phyloP scores from a whole-genome alignment of 2,797 vertebrate species.

The Semaprochilodus insignis region DNA sequence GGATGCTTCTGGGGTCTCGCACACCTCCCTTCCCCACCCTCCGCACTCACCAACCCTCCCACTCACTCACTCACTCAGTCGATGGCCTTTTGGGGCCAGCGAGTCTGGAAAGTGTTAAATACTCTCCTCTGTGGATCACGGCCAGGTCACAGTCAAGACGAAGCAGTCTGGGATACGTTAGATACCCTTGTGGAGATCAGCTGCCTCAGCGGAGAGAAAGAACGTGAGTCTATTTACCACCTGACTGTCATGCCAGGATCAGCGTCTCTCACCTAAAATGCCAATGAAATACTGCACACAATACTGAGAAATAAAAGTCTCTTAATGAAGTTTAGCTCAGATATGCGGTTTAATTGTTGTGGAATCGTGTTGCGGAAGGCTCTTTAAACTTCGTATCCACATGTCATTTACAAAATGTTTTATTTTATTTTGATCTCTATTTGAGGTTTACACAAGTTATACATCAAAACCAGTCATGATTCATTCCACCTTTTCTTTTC shows the following conservation, averaged over 20 bases:
- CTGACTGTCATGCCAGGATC: not conserved
- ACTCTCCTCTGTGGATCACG: slow-evolving; percentile 29
- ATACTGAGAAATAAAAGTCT: not conserved
- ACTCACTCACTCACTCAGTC: not conserved
- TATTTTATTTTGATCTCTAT: not conserved
- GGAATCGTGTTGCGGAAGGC: not conserved
- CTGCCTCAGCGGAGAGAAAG: not conserved
- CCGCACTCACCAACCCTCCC: slow-evolving; percentile 2
- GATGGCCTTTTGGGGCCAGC: slow-evolving; percentile 19
- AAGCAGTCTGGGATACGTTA: slow-evolving; percentile 27
- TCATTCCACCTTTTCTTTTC: no score
- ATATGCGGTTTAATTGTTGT: not conserved
- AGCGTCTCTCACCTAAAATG: slow-evolving; percentile 5
- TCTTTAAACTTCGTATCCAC: not conserved
- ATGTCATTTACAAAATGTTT: not conserved
- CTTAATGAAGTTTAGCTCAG: not conserved
- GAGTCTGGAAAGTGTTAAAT: slow-evolving; percentile 49
- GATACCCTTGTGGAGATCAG: slow-evolving; percentile 12
- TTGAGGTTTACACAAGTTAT: no score
- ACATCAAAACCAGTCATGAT: no score
- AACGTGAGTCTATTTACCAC: slow-evolving; percentile 8
- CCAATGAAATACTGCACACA: not conserved
- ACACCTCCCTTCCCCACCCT: not conserved
- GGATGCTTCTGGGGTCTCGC: slow-evolving; percentile 9
- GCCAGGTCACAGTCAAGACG: slow-evolving; percentile 32